These are phyloP conservation scores for Fragum sueziense DNA, from an alignment of 2,888 invertebrate genomes.

Conservation along the genomic window DNA sequence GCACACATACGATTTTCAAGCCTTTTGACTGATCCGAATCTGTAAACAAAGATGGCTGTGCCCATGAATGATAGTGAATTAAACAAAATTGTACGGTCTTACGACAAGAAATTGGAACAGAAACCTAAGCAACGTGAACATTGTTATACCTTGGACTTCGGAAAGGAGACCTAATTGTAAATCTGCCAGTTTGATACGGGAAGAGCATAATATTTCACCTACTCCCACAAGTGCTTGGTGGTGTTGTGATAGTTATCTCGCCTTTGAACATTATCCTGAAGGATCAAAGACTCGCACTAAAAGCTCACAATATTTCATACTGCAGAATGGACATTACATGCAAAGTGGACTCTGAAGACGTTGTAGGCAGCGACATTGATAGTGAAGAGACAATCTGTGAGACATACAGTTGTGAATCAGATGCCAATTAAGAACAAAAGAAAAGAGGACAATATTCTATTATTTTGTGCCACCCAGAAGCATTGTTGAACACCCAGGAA, in stretches of 20 bases:
- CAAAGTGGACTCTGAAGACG: conserved; percentile 21
- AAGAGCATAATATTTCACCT: conserved; percentile 41
- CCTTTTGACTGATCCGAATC: no score
- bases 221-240: conserved; percentile 32
- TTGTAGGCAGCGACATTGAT: not conserved
- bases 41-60: no score
- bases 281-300: conserved; percentile 29
- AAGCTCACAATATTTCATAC: conserved; percentile 26
- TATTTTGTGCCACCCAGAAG: conserved; percentile 42
- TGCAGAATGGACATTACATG: conserved; percentile 32
- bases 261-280: conserved; percentile 47
- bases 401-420: not conserved
- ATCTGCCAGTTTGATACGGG: conserved; percentile 41
- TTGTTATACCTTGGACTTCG: not conserved
- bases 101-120: not conserved
- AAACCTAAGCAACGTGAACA: not conserved
- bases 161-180: conserved; percentile 12
- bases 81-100: no score
- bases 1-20: no score
- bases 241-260: no score
- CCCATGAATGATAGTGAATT: no score
- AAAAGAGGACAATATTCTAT: not conserved
- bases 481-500: conserved; percentile 29
- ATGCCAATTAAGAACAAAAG: not conserved
- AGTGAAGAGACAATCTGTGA: not conserved